Evolutionary conservation across 2,888 invertebrate species (phyloP).

Genomic region (Drosophila paranaensis): DNA sequence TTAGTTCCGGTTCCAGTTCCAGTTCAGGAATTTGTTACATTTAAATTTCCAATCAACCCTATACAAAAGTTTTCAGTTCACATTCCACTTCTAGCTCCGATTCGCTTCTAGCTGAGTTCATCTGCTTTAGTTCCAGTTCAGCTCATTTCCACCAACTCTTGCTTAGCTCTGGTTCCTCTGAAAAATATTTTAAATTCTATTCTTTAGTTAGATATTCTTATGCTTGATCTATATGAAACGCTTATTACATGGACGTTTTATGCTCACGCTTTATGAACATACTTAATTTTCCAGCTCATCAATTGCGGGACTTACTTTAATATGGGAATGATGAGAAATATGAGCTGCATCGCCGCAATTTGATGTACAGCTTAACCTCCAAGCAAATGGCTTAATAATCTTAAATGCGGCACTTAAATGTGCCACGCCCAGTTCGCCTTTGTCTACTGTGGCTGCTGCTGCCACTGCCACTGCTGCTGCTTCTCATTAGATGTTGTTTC

Average conservation of each 20-base stretch:
- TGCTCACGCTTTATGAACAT: background rate
- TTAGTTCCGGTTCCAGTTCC: background rate
- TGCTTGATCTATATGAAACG: background rate
- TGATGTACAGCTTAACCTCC: slow-evolving; percentile 2
- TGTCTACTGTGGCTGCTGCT: slow-evolving; percentile 2
- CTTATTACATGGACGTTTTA: background rate
- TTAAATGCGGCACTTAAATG: slow-evolving; percentile 39
- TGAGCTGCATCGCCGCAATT: slow-evolving; percentile 16
- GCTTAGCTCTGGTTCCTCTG: too few relatives aligned
- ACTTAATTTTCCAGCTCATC: background rate
- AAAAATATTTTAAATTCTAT: background rate
- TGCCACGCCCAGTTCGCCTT: slow-evolving; percentile 32
- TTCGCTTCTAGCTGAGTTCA: too few relatives aligned
- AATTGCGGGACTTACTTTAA: background rate
- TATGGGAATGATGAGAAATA: slow-evolving; percentile 14
- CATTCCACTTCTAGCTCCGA: background rate
- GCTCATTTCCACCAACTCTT: background rate
- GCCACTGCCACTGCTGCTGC: background rate
- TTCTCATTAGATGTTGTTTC: slow-evolving; percentile 21
- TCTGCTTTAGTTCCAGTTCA: background rate
- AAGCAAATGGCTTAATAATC: slow-evolving; percentile 49
- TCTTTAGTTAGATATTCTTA: background rate
- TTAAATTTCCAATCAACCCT: background rate
- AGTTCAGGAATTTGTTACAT: background rate
- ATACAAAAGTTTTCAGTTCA: background rate